Percentiles rank a stretch among this genome's conserved stretches.
These are phyloP conservation scores for Clanis bilineata DNA, from an alignment of 2,888 invertebrate species.

Conservation along the genomic window DNA sequence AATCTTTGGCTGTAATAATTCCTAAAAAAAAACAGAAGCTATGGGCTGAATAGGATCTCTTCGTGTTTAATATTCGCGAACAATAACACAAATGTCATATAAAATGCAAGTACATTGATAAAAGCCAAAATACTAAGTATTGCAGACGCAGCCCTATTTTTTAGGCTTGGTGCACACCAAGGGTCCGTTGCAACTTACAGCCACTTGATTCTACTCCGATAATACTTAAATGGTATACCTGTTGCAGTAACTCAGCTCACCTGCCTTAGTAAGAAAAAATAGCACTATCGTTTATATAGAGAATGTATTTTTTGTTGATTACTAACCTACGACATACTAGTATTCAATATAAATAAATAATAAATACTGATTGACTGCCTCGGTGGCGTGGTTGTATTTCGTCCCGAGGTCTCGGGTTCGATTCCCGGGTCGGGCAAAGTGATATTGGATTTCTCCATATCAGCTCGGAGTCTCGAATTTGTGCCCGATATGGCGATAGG, in stretches of 20 bases:
- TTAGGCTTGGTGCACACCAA: constrained; percentile 1
- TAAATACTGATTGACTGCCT: no score
- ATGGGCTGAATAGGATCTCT: no score
- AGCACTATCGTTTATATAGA: background rate
- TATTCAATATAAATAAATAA: no score
- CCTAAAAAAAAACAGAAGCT: background rate
- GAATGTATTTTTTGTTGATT: background rate
- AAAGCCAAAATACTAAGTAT: background rate
- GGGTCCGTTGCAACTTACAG: constrained; percentile 6
- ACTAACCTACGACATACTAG: no score
- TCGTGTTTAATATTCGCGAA: no score
- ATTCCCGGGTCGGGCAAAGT: no score
- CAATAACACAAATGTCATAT: no score
- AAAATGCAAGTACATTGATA: background rate
- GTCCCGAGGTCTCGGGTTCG: no score
- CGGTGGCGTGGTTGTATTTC: no score
- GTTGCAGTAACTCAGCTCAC: constrained; percentile 41
- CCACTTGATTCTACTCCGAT: constrained; percentile 35
- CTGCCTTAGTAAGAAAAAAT: constrained; percentile 23
- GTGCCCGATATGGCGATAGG: no score
- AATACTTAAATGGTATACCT: constrained; percentile 33
- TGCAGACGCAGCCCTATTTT: constrained; percentile 3
- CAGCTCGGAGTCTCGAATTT: no score
- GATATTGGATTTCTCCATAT: no score
- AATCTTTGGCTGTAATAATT: background rate